Evolutionary conservation across 2,888 invertebrate species (phyloP).

Genomic region (Tenthredo livida): DNA sequence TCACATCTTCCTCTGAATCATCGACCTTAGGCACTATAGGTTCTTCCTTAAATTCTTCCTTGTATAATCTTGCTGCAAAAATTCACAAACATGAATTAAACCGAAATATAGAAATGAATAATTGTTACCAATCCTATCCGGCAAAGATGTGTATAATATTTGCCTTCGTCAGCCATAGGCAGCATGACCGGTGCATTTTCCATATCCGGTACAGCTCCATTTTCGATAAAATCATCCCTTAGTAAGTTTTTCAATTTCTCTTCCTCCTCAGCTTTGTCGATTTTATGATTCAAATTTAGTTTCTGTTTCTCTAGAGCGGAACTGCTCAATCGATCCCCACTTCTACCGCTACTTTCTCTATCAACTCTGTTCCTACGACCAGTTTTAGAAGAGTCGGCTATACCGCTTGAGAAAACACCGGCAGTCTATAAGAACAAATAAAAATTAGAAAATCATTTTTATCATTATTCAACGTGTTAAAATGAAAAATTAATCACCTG

Average conservation of each 20-base stretch:
- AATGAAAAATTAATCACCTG: slow-evolving; percentile 63
- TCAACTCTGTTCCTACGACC: slow-evolving; percentile 58
- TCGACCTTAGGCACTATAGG: slow-evolving; percentile 53
- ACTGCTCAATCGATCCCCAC: slow-evolving; percentile 58
- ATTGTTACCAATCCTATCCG: slow-evolving; percentile 20
- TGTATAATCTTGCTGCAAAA: slow-evolving; percentile 64
- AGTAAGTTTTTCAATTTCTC: slow-evolving; percentile 72
- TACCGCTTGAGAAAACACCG: slow-evolving; percentile 75
- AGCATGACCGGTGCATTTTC: slow-evolving; percentile 69
- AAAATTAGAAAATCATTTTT: slow-evolving; percentile 27
- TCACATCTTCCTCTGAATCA: slow-evolving; percentile 66
- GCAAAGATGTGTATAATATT: slow-evolving; percentile 41
- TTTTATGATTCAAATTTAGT: slow-evolving; percentile 68
- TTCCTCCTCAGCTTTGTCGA: slow-evolving; percentile 73
- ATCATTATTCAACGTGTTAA: slow-evolving; percentile 14
- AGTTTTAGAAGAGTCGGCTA: slow-evolving; percentile 61
- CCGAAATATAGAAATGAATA: neutral
- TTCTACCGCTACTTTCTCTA: slow-evolving; percentile 56
- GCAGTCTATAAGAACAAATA: slow-evolving; percentile 65
- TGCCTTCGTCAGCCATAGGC: slow-evolving; percentile 70
- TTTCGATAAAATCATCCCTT: slow-evolving; percentile 75
- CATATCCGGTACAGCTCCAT: slow-evolving; percentile 65
- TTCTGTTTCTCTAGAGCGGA: slow-evolving; percentile 68
- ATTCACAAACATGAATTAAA: slow-evolving; percentile 14
- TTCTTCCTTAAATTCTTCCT: slow-evolving; percentile 60